These are phyloP conservation scores for Trichacis sp. DNA, from an alignment of 2,888 invertebrate species.

Conservation along the genomic window DNA sequence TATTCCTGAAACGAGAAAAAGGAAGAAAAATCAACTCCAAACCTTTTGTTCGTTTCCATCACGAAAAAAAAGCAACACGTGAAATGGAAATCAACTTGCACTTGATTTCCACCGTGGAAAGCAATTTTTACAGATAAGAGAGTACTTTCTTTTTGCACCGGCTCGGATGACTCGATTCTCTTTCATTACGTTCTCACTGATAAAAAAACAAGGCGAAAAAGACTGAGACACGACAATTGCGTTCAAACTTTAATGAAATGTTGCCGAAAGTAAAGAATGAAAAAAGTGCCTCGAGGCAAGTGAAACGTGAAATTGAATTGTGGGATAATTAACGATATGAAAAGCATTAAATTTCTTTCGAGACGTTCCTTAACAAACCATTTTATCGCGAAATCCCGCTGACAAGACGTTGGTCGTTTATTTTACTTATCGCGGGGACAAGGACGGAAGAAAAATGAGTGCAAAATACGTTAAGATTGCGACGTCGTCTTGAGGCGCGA, in stretches of 20 bases:
- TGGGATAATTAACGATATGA: not conserved
- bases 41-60: not conserved
- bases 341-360: constrained; percentile 1
- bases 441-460: not conserved
- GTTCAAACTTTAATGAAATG: not conserved
- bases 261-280: not conserved
- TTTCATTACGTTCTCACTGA: not conserved
- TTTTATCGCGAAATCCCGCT: not conserved
- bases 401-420: not conserved
- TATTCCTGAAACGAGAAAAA: not conserved
- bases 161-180: not conserved
- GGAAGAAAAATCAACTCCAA: not conserved
- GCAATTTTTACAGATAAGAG: not conserved
- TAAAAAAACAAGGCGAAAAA: not conserved
- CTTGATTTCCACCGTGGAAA: not conserved
- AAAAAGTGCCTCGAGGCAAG: not conserved
- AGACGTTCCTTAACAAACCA: not conserved
- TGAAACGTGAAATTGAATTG: not conserved
- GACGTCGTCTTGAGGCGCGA: not conserved
- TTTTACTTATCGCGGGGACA: not conserved
- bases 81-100: not conserved
- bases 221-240: not conserved
- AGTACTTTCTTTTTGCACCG: not conserved
- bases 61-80: not conserved
- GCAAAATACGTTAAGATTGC: constrained; percentile 1